Base-by-base conservation (phyloP, 1,140 invertebrate species). In the Trigoniulus corallinus region DNA sequence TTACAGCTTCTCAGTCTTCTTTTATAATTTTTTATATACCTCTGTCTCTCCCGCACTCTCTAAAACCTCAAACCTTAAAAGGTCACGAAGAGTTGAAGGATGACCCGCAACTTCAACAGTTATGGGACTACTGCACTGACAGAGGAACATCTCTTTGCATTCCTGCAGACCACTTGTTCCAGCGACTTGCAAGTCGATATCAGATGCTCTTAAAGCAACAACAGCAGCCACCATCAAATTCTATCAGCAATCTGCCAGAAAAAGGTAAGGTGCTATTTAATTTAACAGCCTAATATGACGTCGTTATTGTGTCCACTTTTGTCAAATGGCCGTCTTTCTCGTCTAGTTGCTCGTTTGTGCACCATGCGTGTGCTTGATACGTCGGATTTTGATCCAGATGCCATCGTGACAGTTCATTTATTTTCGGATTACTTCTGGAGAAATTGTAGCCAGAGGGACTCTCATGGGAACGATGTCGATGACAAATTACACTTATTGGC, bases 331-430 rank as follows among this genome's bases (percentile, higher is more conserved):
- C n/a, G n/a, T n/a, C n/a, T n/a, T n/a, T n/a, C n/a, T n/a, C n/a
- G n/a, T n/a, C n/a, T n/a, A n/a, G 50, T 58, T 4, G 49, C 54
- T 1, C 49, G 52, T 41, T 40, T 53, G 12, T 20, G 56, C 1
- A 42, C 56, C 1, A 12, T 22, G n/a, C 26, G 53, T 42, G 56
- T 58, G 22, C 24, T 58, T 43, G 67, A 69, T 50, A 59, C 63
- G 15, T 61, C 63, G 3, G 57, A 54, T 25, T 71, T 63, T 54
- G 59, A 64, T 41, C 61, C 64, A 12, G 61, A 64, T 10, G 56
- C 58, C 40, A 58, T 63, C 20, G 57, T 72, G 27, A 72, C 69
- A 1, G 59, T 70, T 15, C 29, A 65, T 67, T 48, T 67, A 71
- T 58, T 69, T 70, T 53, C 61, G 68, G 48, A 34, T 34, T 34